Percentiles rank a stretch among this genome's conserved stretches.
phyloP scores from a whole-genome alignment of 2,797 vertebrate genomes.

The Propithecus deckenii region DNA sequence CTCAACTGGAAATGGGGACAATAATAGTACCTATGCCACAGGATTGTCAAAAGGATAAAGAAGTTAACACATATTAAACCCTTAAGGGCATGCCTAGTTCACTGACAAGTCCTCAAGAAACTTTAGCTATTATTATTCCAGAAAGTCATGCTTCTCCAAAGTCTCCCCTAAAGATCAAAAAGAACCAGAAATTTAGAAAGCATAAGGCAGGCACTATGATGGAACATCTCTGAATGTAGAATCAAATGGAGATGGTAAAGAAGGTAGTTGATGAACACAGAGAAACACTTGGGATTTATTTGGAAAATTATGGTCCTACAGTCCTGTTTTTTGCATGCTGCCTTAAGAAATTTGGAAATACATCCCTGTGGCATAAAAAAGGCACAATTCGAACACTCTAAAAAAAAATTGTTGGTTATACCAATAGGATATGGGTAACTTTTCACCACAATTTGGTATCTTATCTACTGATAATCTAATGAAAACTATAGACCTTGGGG shows the following conservation, averaged over 20 bases:
- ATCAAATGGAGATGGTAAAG: background rate
- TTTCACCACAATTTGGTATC: background rate
- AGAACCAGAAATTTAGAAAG: background rate
- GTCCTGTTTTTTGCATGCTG: background rate
- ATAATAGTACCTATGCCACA: background rate
- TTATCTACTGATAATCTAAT: background rate
- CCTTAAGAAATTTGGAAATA: slow-evolving; percentile 19
- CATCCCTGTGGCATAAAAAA: background rate
- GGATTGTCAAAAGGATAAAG: background rate
- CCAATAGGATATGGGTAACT: background rate
- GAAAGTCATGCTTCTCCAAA: slow-evolving; percentile 30
- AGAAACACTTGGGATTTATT: slow-evolving; percentile 1
- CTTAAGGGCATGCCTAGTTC: background rate
- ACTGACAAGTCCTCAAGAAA: background rate
- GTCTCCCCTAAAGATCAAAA: background rate
- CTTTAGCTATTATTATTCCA: background rate
- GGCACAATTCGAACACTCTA: background rate
- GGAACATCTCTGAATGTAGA: background rate
- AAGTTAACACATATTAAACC: background rate
- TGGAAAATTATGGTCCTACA: background rate
- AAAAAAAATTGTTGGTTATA: background rate
- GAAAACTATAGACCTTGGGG: background rate
- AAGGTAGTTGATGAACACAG: background rate
- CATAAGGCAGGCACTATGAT: background rate
- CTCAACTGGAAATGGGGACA: background rate